A percentile compares a stretch with the other conserved stretches of the same genome.
These are phyloP conservation scores for Acromyrmex echinatior DNA, from an alignment of 1,140 invertebrate genomes.

Conservation along the genomic window DNA sequence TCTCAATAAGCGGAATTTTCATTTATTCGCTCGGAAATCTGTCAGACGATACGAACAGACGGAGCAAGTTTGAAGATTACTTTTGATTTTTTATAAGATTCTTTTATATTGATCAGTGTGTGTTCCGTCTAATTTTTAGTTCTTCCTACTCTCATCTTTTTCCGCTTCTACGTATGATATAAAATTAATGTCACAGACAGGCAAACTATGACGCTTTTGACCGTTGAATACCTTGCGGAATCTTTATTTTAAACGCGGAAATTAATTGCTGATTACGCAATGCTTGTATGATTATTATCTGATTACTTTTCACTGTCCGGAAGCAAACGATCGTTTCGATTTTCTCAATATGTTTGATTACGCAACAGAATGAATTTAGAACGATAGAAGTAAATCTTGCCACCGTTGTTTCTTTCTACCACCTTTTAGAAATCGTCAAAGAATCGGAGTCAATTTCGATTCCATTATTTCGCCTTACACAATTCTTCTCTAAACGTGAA, in stretches of 20 bases:
- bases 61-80: conserved; percentile 12
- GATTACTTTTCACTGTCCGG: neutral
- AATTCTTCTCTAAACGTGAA: neutral
- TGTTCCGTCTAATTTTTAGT: neutral
- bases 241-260: neutral
- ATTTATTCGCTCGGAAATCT: conserved; percentile 22
- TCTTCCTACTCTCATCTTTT: neutral
- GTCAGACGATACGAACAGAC: neutral
- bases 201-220: neutral
- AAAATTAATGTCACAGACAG: conserved; percentile 6
- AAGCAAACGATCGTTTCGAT: neutral
- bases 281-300: neutral
- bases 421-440: neutral
- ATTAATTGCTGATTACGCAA: neutral
- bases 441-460: conserved; percentile 18
- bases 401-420: neutral
- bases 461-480: conserved; percentile 13
- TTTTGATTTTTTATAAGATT: conserved; percentile 30
- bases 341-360: neutral
- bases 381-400: too few species aligned
- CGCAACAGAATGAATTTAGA: neutral
- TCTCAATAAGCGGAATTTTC: conserved; percentile 36
- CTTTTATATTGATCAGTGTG: neutral
- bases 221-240: too few species aligned
- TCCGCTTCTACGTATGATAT: neutral